Evolutionary conservation across 1,140 invertebrate genomes (phyloP).

Genomic region (Trachymyrmex septentrionalis): DNA sequence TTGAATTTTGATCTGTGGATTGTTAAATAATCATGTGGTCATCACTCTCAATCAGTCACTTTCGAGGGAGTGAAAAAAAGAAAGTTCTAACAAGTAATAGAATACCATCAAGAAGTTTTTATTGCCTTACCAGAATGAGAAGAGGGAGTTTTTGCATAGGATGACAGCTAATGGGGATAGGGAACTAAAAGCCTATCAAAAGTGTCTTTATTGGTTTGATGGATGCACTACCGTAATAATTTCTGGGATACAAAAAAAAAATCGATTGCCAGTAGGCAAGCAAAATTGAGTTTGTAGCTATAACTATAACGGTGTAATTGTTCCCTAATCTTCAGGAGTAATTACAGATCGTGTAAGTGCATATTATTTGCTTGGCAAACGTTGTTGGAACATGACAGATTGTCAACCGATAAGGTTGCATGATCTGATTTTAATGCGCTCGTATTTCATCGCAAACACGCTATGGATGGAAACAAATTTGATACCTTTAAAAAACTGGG

Average conservation of each 20-base stretch:
- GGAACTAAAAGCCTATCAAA: constrained; percentile 39
- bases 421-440: constrained; percentile 38
- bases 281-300: constrained; percentile 53
- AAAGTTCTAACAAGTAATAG: constrained; percentile 42
- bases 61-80: neutral
- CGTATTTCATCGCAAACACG: constrained; percentile 14
- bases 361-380: constrained; percentile 18
- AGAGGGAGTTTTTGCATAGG: constrained; percentile 23
- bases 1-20: neutral
- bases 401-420: constrained; percentile 35
- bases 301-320: constrained; percentile 27
- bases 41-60: neutral
- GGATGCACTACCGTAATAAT: constrained; percentile 35
- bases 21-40: neutral
- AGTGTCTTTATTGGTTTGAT: constrained; percentile 47
- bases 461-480: constrained; percentile 26
- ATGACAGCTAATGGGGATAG: constrained; percentile 38
- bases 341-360: constrained; percentile 33
- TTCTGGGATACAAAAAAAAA: constrained; percentile 23
- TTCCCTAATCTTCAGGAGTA: neutral
- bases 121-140: neutral
- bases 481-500: constrained; percentile 25
- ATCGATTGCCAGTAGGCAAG: constrained; percentile 33
- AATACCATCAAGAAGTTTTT: constrained; percentile 61
- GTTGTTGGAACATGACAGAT: constrained; percentile 21